Conservation (phyloP, 2,888 invertebrate genomes). For the Lomographa bimaculata region DNA sequence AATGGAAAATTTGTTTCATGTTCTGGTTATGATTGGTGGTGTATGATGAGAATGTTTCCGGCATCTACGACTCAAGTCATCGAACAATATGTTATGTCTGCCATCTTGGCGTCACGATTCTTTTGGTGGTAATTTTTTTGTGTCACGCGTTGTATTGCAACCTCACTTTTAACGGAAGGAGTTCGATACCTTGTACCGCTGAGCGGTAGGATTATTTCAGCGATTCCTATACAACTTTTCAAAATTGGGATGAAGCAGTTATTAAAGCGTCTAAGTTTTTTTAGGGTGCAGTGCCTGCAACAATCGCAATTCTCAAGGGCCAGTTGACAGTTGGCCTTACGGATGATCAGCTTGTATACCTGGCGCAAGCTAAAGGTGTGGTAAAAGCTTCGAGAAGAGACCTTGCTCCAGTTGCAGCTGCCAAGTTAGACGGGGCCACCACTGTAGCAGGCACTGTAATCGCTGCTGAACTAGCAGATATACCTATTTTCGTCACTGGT, state of each 20-base stretch:
- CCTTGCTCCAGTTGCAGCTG: conserved; percentile 89
- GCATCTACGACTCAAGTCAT: no score
- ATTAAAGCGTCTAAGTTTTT: no score
- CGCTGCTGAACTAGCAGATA: conserved; percentile 91
- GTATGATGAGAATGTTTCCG: no score
- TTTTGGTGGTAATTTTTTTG: background rate
- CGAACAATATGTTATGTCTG: no score
- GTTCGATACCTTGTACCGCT: no score
- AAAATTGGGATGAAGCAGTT: no score
- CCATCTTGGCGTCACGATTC: background rate
- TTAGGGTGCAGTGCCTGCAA: conserved; percentile 95
- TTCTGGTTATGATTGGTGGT: no score
- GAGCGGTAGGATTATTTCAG: no score
- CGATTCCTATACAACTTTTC: no score
- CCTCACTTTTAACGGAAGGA: conserved; percentile 14
- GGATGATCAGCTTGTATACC: conserved; percentile 83
- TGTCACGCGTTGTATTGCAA: background rate
- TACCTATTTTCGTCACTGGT: conserved; percentile 97
- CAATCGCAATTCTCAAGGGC: conserved; percentile 94
- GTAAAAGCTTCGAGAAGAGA: conserved; percentile 96
- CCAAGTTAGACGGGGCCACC: conserved; percentile 92
- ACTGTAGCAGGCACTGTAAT: conserved; percentile 98
- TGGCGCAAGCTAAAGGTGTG: conserved; percentile 83
- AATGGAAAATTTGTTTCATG: no score
- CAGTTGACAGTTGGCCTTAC: conserved; percentile 91